Base-by-base conservation (phyloP, 2,888 invertebrate species). In the Cerastoderma edule region DNA sequence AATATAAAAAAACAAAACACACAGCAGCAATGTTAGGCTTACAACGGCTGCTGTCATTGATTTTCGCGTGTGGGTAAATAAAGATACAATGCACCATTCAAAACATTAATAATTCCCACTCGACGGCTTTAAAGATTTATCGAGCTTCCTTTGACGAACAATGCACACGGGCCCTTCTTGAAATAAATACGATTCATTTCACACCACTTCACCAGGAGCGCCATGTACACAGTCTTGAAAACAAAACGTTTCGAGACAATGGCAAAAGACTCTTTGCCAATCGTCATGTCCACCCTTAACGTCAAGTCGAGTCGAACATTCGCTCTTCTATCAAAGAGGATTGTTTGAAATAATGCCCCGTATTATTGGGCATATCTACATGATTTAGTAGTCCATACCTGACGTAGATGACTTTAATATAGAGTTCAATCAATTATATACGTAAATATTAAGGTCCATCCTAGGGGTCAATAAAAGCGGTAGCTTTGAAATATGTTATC, bases 81-180 rank as follows among this genome's bases (percentile, higher is more conserved):
- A 33, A 66, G 50, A 33, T 53, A 69, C 67, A 77, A 73, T 72
- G 66, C 30, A 27, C 60, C 66, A 69, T 65, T 53, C 56, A 67
- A 65, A 66, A 66, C 69, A 35, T 72, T 73, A 60, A 72, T 69
- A 77, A 73, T 54, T 56, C 73, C 60, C 63, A 44, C 75, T 75
- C 67, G 68, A 67, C 64, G 48, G 71, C 44, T 64, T 63, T 78
- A 80, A 80, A 74, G 77, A 63, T 74, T 80, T 77, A 80, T 77
- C 76, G 77, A 66, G 72, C 72, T 76, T 68, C 72, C 76, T 71
- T 66, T 60, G 50, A 65, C 27, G 65, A 53, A 72, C 48, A 77
- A 70, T 50, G 35, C 72, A 60, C 67, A 60, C 54, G 30, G 54
- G 57, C 66, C 54, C 75, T 71, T 71, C 67, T 75, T 80, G 80